Base-by-base conservation (phyloP, 1,140 invertebrate genomes). In the Holotrichia oblita region DNA sequence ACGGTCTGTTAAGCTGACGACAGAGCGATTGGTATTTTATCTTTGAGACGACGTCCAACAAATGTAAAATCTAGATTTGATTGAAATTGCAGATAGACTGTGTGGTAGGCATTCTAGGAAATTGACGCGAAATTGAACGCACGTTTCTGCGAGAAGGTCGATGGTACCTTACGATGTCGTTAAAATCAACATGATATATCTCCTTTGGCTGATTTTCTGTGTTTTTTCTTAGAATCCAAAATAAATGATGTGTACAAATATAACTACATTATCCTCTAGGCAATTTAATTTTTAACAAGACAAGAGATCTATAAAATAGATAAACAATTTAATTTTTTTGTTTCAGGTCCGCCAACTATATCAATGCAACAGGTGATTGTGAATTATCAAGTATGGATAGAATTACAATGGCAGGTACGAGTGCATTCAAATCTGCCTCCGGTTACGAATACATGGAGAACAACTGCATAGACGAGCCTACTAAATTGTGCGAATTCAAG, bases 401-500 rank as follows among this genome's bases (percentile, higher is more conserved):
- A 78, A 90, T 96, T 83, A 97, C 95, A 27, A 89, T 96, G 76
- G 95, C 93, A 20, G 94, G 93, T 81, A 93, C 92, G 24, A 92
- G 89, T 76, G 90, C 91, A 55, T 94, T 96, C 87, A 92, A 94
- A 86, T 84, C 89, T 10, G 90, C 92, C 40, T 91, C 93, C 83
- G 92, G 92, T 83, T 89, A 87, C 78, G 95, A 97, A 83, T 97
- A 97, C 87, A 90, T 97, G 85, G 95, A 97, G 85, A 96, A 96
- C 85, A 95, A 97, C 86, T 97, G 96, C 86, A 94, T 96, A 9
- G 94, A 96, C 81, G 95, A 96, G 85, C 95, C 95, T 2, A 94
- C 94, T 14, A 96, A 96, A 87, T 88, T 98, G 59, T 98, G 97
- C 87, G 96, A 98, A 85, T 98, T 98, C 88, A 96, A 96, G 85